Evolutionary conservation across 2,797 vertebrate species (phyloP), one percentile per base, ranked within the genome.

Genomic region (Peromyscus nudipes): DNA sequence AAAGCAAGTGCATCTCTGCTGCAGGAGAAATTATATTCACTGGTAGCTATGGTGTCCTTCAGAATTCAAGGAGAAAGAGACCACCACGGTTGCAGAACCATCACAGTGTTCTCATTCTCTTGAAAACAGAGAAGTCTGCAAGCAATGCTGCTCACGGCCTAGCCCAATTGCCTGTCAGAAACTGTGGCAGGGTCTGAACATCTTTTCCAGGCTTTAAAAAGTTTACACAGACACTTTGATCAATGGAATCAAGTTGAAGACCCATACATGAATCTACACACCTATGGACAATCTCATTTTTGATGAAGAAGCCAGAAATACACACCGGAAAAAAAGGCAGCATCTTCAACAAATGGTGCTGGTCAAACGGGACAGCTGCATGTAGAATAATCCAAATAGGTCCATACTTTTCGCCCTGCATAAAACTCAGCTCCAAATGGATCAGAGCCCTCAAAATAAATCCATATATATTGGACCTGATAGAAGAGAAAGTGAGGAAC

Each of bases 1-100:
- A 6, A 80, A 43, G 90, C 92, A 93, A 40, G 34, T n/a, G 21
- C 86, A 19, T 90, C 85, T 97, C 71, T 97, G 40, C 52, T 96
- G 73, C 92, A 89, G 55, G 75, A 96, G 79, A 89, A 95, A 96
- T 62, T 95, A 80, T 89, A 89, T 93, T 46, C 60, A 91, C 27
- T 95, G 97, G 79, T 91, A 94, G 60, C 52, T 57, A 89, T 5
- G 34, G 37, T 25, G 43, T 96, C 83, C 83, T 94, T 94, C 76
- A 87, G 80, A 94, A 95, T 79, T 80, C 49, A 92, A 95, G 89
- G 52, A 79, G 89, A 97, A 89, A 91, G 37, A 76, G 86, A 97
- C 97, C 89, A 95, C 96, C 93, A n/a, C 71, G 89, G 43, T 49
- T 89, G 77, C 37, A 95, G 46, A 37, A 75, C 55, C 29, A 65